Conservation (phyloP, 2,113 vertebrate species). For the Eupsittula cactorum region DNA sequence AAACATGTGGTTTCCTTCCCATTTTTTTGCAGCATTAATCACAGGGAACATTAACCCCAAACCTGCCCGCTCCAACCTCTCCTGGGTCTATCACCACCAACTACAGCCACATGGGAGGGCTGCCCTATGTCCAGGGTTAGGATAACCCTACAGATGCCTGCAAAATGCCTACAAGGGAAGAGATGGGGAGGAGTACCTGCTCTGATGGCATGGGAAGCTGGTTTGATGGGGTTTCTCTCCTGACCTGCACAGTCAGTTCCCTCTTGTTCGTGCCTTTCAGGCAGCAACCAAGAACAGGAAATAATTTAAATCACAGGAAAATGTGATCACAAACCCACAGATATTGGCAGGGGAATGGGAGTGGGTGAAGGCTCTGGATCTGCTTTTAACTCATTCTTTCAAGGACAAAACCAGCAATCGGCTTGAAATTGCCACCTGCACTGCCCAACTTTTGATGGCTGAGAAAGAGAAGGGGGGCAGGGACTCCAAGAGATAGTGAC, state of each 20-base stretch:
- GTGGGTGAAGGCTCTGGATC: background rate
- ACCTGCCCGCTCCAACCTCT: background rate
- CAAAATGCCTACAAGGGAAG: background rate
- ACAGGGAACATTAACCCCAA: background rate
- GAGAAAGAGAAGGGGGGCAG: fast-evolving
- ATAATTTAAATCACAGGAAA: conserved; percentile 45
- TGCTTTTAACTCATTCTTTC: background rate
- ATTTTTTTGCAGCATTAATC: conserved; percentile 40
- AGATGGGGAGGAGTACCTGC: background rate
- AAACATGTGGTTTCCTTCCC: conserved; percentile 43
- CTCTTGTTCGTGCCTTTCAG: background rate
- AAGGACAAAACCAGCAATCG: background rate
- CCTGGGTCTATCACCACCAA: background rate
- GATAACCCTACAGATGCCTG: background rate
- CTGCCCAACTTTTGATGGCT: fast-evolving
- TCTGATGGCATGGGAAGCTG: background rate
- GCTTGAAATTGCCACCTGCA: background rate
- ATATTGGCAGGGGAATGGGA: background rate
- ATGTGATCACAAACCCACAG: conserved; percentile 17
- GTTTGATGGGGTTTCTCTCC: background rate
- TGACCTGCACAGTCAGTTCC: background rate
- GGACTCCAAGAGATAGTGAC: fast-evolving
- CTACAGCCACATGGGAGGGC: background rate
- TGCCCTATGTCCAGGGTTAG: background rate
- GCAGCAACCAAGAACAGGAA: conserved; percentile 36